A percentile compares a stretch with the other conserved stretches of the same genome.
Conservation (phyloP, 1,140 invertebrate genomes). For the Drosophila persimilis region DNA sequence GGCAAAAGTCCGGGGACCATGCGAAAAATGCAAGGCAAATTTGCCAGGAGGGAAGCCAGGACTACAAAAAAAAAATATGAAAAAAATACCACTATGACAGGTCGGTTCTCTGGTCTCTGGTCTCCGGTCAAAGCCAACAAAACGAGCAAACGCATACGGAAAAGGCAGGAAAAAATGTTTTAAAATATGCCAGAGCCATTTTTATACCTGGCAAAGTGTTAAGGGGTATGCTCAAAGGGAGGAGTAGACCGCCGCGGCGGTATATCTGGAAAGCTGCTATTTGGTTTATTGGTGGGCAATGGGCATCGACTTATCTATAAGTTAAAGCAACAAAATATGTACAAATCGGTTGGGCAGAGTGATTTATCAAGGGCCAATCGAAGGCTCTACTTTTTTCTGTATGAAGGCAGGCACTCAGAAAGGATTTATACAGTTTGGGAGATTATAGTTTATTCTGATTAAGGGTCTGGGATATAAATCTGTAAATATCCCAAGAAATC, state of each 20-base stretch:
- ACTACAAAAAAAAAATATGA: constrained; percentile 6
- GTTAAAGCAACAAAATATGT: too few relatives aligned
- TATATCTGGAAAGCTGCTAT: too few relatives aligned
- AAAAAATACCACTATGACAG: constrained; percentile 61
- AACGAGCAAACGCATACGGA: constrained; percentile 33
- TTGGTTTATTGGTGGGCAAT: too few relatives aligned
- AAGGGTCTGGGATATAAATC: too few relatives aligned
- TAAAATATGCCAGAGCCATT: constrained; percentile 64
- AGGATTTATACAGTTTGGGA: too few relatives aligned
- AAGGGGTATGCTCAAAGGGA: constrained; percentile 26
- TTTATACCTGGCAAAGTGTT: constrained; percentile 34
- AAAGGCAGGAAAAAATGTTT: constrained; percentile 43
- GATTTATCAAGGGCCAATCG: too few relatives aligned
- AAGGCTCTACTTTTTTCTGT: too few relatives aligned
- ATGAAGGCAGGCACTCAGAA: too few relatives aligned
- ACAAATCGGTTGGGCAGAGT: too few relatives aligned
- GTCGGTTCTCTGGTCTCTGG: constrained; percentile 33
- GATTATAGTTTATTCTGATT: too few relatives aligned
- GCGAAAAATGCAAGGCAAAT: constrained; percentile 57
- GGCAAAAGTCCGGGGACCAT: constrained; percentile 56
- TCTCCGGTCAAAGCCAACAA: constrained; percentile 46
- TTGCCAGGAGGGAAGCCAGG: constrained; percentile 34
- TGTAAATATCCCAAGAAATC: too few relatives aligned
- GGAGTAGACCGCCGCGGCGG: not conserved
- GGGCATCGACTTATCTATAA: too few relatives aligned